These are phyloP conservation scores for Crocallis elinguaria DNA, from an alignment of 2,888 invertebrate species.

Conservation along the genomic window DNA sequence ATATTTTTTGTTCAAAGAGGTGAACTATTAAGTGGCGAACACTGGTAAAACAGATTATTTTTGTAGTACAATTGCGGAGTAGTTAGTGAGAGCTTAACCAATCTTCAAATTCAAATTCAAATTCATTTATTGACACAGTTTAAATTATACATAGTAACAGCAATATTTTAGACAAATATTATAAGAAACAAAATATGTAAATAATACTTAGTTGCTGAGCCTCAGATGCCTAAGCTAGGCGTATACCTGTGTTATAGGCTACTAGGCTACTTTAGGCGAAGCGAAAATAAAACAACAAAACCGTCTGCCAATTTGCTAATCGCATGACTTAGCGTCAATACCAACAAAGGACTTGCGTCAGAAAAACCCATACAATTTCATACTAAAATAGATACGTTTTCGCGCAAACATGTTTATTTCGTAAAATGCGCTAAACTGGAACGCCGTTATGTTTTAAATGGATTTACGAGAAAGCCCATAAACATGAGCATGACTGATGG, in stretches of 20 bases:
- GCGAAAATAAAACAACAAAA: constrained; percentile 4
- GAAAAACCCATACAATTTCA: neutral
- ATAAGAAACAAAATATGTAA: too few relatives aligned
- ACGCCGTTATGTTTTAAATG: neutral
- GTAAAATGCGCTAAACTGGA: neutral
- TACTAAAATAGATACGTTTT: neutral
- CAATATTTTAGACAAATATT: too few relatives aligned
- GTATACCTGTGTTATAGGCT: too few relatives aligned
- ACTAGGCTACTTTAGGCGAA: neutral
- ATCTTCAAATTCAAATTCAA: too few relatives aligned
- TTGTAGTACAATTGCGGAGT: neutral
- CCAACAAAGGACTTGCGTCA: neutral
- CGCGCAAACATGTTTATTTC: constrained; percentile 18
- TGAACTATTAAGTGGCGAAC: neutral
- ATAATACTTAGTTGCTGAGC: too few relatives aligned
- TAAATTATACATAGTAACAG: too few relatives aligned
- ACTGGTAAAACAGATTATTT: neutral
- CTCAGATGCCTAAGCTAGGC: too few relatives aligned
- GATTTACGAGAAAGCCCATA: neutral
- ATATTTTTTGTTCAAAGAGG: too few relatives aligned
- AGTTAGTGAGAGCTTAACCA: constrained; percentile 14
- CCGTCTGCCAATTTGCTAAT: constrained; percentile 1
- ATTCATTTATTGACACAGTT: too few relatives aligned
- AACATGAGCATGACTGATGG: neutral
- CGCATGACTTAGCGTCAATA: neutral